phyloP scores from a whole-genome alignment of 64 coral and sea anemone species.

The Stichodactyla helianthus region DNA sequence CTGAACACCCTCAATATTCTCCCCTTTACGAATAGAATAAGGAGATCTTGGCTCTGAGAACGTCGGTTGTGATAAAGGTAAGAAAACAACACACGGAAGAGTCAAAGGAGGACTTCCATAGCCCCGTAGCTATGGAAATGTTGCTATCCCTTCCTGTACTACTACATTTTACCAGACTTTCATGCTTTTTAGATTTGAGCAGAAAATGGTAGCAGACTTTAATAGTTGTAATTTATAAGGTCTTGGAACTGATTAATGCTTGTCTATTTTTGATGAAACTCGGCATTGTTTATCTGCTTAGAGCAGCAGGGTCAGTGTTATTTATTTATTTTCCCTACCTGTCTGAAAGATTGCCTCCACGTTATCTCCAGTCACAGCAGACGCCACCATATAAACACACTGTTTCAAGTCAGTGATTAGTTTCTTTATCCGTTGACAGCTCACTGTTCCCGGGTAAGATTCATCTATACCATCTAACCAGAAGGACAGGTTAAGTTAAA shows the following conservation, averaged over 20 bases:
- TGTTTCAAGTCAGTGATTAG: slow-evolving; percentile 80
- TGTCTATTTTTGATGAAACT: too few relatives aligned
- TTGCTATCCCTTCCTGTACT: not conserved
- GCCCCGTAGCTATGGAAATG: too few relatives aligned
- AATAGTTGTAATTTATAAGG: too few relatives aligned
- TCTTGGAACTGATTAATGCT: too few relatives aligned
- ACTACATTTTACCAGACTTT: too few relatives aligned
- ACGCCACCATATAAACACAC: slow-evolving; percentile 88
- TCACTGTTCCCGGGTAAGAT: slow-evolving; percentile 49
- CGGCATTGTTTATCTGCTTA: too few relatives aligned
- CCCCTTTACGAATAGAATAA: not conserved
- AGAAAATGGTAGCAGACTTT: not conserved
- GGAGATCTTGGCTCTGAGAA: not conserved
- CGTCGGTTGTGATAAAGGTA: not conserved
- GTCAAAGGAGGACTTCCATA: too few relatives aligned
- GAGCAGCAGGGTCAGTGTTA: too few relatives aligned
- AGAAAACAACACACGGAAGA: not conserved
- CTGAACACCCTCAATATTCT: not conserved
- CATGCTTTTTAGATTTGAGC: not conserved
- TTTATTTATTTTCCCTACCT: slow-evolving; percentile 37
- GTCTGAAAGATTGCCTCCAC: slow-evolving; percentile 84
- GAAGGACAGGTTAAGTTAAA: not conserved
- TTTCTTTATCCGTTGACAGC: slow-evolving; percentile 69
- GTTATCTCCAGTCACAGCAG: slow-evolving; percentile 82
- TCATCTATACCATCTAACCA: slow-evolving; percentile 53